Conservation (phyloP, 1,140 invertebrate genomes). For the Prorops nasuta region DNA sequence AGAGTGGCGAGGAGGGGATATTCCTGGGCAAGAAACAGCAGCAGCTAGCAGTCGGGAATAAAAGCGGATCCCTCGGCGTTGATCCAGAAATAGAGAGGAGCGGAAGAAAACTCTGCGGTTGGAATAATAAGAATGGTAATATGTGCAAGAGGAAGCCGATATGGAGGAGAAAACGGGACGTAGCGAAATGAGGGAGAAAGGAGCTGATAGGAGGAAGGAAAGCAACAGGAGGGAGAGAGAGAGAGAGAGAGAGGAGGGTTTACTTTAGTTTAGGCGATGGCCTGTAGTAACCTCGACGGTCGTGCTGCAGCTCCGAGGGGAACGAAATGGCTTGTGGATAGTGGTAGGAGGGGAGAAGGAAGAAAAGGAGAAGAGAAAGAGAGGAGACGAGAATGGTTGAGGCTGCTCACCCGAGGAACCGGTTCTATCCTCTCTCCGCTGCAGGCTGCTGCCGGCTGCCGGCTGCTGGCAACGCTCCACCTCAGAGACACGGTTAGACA, state of each 20-base stretch:
- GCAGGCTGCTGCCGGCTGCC: conserved; percentile 23
- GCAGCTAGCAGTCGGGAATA: no score
- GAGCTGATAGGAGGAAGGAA: conserved; percentile 8
- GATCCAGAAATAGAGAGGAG: no score
- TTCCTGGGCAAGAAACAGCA: conserved; percentile 11
- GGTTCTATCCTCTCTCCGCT: conserved; percentile 36
- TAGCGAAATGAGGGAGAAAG: background rate
- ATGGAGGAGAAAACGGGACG: background rate
- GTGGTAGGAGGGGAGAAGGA: conserved; percentile 14
- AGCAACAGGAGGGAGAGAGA: conserved; percentile 9
- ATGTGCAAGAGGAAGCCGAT: background rate
- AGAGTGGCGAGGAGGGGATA: conserved; percentile 21
- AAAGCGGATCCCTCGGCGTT: no score
- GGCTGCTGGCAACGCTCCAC: no score
- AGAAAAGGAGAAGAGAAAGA: conserved; percentile 10
- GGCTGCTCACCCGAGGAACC: conserved; percentile 34
- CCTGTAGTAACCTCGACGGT: conserved; percentile 44
- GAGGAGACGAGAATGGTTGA: conserved; percentile 29
- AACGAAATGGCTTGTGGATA: background rate
- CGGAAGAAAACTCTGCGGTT: no score
- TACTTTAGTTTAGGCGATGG: conserved; percentile 46
- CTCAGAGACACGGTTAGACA: conserved; percentile 34
- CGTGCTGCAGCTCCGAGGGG: background rate
- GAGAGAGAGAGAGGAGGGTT: conserved; percentile 32
- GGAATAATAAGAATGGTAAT: no score